Evolutionary conservation across 1,140 invertebrate genomes (phyloP).

Genomic region (Pogonomyrmex barbatus): DNA sequence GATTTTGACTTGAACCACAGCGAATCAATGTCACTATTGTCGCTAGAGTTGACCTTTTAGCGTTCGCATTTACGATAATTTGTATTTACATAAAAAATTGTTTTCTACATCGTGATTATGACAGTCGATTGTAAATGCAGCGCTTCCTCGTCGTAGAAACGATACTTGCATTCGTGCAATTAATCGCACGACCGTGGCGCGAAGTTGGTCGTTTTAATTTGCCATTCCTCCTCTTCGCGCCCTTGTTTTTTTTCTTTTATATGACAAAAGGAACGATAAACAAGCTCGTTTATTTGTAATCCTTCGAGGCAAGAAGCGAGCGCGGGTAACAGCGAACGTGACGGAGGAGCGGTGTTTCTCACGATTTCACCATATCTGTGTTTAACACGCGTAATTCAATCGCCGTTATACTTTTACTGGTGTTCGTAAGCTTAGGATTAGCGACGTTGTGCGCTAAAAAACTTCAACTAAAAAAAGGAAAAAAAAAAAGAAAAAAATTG

Average conservation of each 20-base stretch:
- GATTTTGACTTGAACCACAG: not conserved
- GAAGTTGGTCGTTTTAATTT: slow-evolving; percentile 3
- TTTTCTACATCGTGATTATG: slow-evolving; percentile 16
- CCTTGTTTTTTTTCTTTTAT: not conserved
- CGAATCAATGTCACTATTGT: not conserved
- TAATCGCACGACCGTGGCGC: slow-evolving; percentile 12
- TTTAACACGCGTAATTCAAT: slow-evolving; percentile 47
- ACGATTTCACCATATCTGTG: slow-evolving; percentile 63
- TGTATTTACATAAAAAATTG: not conserved
- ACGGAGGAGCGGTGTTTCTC: slow-evolving; percentile 51
- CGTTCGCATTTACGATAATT: slow-evolving; percentile 26
- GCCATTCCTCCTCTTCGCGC: not conserved
- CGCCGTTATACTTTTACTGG: slow-evolving; percentile 58
- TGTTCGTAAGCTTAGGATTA: slow-evolving; percentile 17
- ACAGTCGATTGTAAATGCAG: not conserved
- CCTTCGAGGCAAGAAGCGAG: slow-evolving; percentile 33
- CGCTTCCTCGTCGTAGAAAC: slow-evolving; percentile 28
- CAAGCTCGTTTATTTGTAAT: not conserved
- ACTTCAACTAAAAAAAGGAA: not conserved
- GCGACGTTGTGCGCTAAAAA: not conserved
- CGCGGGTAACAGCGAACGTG: slow-evolving; percentile 17
- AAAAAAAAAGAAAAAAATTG: not conserved
- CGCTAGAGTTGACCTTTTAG: slow-evolving; percentile 24
- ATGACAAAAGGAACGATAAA: not conserved
- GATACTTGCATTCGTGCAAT: slow-evolving; percentile 22